phyloP scores from a whole-genome alignment of 2,113 vertebrate species.

The Corapipo altera region DNA sequence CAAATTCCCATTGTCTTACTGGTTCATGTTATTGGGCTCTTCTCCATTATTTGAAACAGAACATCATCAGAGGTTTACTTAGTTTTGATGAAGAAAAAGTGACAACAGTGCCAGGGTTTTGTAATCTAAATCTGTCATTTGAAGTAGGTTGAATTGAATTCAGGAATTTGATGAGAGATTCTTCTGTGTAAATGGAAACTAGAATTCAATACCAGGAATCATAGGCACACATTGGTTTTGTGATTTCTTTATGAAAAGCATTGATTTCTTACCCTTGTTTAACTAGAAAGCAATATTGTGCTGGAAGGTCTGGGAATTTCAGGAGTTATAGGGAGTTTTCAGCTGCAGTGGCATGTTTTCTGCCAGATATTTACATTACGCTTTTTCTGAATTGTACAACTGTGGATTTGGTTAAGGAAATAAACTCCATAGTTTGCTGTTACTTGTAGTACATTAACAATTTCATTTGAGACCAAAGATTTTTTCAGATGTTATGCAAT shows the following conservation, averaged over 20 bases:
- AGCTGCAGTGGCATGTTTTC: neutral
- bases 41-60: neutral
- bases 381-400: neutral
- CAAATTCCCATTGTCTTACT: neutral
- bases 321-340: neutral
- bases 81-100: neutral
- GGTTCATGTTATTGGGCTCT: neutral
- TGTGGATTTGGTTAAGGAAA: neutral
- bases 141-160: neutral
- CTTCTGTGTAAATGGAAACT: neutral
- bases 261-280: neutral
- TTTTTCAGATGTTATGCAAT: neutral
- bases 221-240: neutral
- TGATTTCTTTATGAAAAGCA: neutral
- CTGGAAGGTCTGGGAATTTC: neutral
- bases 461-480: neutral
- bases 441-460: neutral
- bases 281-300: neutral
- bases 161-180: neutral
- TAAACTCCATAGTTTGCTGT: neutral
- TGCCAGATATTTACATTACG: neutral
- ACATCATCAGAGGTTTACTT: neutral
- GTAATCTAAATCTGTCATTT: neutral
- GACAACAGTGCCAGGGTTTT: neutral
- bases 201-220: neutral